Evolutionary conservation across 2,797 vertebrate species (phyloP), one percentile per base, ranked within the genome.

Genomic region (Lepidocolaptes lacrymiger): DNA sequence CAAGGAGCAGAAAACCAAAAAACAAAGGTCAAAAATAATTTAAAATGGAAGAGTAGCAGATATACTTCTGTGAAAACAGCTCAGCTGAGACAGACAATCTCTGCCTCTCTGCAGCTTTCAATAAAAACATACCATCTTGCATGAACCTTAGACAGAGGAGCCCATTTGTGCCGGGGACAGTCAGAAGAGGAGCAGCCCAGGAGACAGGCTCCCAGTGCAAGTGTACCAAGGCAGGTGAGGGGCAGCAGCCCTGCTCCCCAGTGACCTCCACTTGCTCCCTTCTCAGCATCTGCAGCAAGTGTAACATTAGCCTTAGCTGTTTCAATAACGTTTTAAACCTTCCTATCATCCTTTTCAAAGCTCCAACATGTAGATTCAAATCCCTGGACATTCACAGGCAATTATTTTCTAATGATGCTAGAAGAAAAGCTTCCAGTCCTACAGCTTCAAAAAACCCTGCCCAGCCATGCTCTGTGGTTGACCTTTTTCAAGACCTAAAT

Each of bases 351-450:
- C 73, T 93, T 88, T 91, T 91, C 62, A 91, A 92, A 94, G 84
- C 85, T 83, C 80, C 72, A 72, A 51, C 79, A 87, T 51, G 79
- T 32, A 89, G 58, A 91, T 81, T 92, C 73, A 92, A 97, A 95
- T 86, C 91, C 85, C 84, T 89, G 80, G 62, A 81, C 58, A 41
- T 91, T 89, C 84, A 79, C 80, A 94, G 77, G 79, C 74, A 96
- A 96, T 94, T 96, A 89, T 96, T 97, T 97, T 85, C 96, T 93
- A 95, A 92, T 19, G 71, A 93, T 80, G 93, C 69, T 85, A 85
- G 91, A 91, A 96, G 95, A 93, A 97, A 91, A 89, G 88, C 90
- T 92, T 91, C 72, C 61, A 94, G 64, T 92, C 58, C 74, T 95
- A 37, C n/a, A 85, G 77, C 81, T 95, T 96, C 91, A 90, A 96